Percentiles rank a stretch among this genome's conserved stretches.
These are phyloP conservation scores for Varanus komodoensis DNA, from an alignment of 2,113 vertebrate genomes.

Conservation along the genomic window DNA sequence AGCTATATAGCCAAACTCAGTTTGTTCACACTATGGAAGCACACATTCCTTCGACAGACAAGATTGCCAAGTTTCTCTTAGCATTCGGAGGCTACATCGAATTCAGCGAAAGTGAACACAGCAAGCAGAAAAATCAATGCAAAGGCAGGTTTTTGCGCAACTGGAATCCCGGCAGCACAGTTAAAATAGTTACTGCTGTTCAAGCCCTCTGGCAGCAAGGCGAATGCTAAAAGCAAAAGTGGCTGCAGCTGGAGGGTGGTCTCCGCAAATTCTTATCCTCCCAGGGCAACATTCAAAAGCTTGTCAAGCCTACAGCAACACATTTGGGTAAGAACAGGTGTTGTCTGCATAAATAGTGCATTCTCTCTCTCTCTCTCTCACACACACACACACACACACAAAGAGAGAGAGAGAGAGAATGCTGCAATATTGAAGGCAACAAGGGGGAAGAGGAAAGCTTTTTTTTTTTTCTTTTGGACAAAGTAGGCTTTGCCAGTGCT, in stretches of 20 bases:
- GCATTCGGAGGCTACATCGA: neutral
- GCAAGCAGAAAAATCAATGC: neutral
- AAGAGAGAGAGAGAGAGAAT: too few species aligned
- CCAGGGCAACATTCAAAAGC: neutral
- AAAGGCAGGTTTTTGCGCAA: neutral
- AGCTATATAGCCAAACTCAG: neutral
- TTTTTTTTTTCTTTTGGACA: neutral
- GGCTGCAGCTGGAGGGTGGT: constrained; percentile 6
- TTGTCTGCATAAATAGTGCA: constrained; percentile 39
- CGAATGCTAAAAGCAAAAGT: neutral
- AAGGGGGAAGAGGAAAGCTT: constrained; percentile 27
- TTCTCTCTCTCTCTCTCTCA: neutral
- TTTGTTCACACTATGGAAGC: neutral
- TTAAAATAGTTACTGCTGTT: too few species aligned
- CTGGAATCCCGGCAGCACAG: neutral
- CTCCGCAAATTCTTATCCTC: neutral
- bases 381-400: neutral
- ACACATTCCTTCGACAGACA: neutral
- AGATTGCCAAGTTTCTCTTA: neutral
- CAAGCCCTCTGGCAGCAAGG: constrained; percentile 10
- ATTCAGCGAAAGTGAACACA: neutral
- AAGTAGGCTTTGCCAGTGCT: neutral
- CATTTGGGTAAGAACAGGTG: constrained; percentile 51
- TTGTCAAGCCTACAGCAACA: constrained; percentile 45
- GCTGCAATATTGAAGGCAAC: constrained; percentile 41